These are phyloP conservation scores for Nematostella vectensis DNA, from an alignment of 92 coral and sea anemone genomes.

Conservation along the genomic window DNA sequence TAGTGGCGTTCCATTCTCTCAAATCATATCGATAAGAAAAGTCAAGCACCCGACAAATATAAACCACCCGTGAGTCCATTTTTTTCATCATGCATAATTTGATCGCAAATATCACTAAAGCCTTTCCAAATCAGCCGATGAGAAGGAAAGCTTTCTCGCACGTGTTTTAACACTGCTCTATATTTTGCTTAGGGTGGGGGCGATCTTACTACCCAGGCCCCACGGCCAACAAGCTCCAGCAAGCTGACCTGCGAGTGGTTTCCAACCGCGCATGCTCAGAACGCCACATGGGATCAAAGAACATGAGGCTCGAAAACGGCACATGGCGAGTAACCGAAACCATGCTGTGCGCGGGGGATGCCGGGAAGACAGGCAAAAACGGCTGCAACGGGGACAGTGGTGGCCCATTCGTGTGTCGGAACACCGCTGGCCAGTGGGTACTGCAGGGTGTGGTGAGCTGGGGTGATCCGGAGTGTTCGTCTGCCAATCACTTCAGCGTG, in stretches of 20 bases:
- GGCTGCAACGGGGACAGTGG: slow-evolving; percentile 48
- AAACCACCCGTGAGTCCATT: too few relatives aligned
- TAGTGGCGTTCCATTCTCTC: too few relatives aligned
- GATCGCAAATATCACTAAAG: too few relatives aligned
- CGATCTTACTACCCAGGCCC: slow-evolving; percentile 14
- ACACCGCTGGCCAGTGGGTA: slow-evolving; percentile 41
- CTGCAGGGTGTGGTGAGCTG: slow-evolving; percentile 35
- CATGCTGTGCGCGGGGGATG: slow-evolving; percentile 43
- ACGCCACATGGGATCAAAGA: slow-evolving; percentile 24
- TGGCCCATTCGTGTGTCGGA: slow-evolving; percentile 38
- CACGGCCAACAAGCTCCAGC: slow-evolving; percentile 17
- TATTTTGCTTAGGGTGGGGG: slow-evolving; percentile 29
- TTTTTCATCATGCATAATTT: too few relatives aligned
- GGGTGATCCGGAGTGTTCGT: slow-evolving; percentile 22
- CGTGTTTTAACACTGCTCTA: too few relatives aligned
- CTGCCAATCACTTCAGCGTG: slow-evolving; percentile 20
- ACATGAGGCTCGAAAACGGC: slow-evolving; percentile 25
- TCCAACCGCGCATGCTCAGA: slow-evolving; percentile 29
- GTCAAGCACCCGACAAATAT: too few relatives aligned
- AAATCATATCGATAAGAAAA: too few relatives aligned
- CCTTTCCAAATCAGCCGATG: too few relatives aligned
- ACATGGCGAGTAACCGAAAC: slow-evolving; percentile 34
- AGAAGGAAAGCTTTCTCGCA: too few relatives aligned
- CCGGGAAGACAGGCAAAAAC: slow-evolving; percentile 24
- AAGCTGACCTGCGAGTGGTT: slow-evolving; percentile 35